These are phyloP conservation scores for Arenicola marina DNA, from an alignment of 2,888 invertebrate species.

Conservation along the genomic window DNA sequence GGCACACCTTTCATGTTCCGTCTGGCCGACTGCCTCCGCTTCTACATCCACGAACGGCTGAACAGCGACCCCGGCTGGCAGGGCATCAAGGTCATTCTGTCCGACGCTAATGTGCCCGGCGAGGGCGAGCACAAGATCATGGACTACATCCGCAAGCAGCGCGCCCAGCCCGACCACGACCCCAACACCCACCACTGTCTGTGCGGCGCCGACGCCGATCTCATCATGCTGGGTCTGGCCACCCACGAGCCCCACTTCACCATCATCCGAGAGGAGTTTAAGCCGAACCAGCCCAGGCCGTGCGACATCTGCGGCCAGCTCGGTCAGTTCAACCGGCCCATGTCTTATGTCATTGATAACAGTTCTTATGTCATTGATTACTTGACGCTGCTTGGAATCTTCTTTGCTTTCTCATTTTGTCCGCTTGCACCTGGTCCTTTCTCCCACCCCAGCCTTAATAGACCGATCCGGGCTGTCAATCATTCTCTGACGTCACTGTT, in stretches of 20 bases:
- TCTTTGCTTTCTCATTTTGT: no score
- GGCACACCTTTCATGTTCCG: constrained; percentile 98
- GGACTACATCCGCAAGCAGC: constrained; percentile 95
- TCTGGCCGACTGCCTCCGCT: constrained; percentile 75
- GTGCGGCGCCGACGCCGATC: constrained; percentile 97
- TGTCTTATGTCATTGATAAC: no score
- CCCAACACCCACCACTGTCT: constrained; percentile 97
- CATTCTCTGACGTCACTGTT: no score
- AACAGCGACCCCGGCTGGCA: constrained; percentile 96
- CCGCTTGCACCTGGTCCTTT: no score
- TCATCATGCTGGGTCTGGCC: constrained; percentile 92
- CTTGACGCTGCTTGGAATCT: no score
- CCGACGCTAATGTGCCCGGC: constrained; percentile 88
- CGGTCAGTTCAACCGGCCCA: constrained; percentile 55
- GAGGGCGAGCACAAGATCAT: constrained; percentile 96
- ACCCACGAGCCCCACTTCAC: constrained; percentile 99
- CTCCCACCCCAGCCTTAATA: no score
- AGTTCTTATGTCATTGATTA: no score
- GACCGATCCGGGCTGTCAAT: no score
- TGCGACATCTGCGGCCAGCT: constrained; percentile 89
- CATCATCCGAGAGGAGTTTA: constrained; percentile 97
- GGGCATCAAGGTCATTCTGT: constrained; percentile 85
- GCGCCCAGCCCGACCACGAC: constrained; percentile 64
- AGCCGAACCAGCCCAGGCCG: constrained; percentile 92
- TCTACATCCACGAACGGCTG: constrained; percentile 85